Conservation (phyloP, 2,888 invertebrate species). For the Stenodema calcarata region DNA sequence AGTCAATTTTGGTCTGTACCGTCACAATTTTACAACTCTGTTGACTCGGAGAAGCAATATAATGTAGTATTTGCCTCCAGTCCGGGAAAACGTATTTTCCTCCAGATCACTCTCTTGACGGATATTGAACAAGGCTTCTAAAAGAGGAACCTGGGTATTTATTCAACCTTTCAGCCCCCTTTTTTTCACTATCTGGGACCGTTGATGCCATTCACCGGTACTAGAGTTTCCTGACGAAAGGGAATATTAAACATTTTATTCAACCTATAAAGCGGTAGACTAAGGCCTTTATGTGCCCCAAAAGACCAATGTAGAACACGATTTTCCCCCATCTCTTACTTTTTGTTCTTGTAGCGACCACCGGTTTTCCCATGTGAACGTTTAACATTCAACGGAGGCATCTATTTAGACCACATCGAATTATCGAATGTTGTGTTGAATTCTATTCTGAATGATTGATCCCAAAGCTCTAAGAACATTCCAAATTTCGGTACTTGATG, state of each 20-base stretch:
- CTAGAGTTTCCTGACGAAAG: neutral
- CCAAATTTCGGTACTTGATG: too few species aligned
- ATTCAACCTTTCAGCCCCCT: neutral
- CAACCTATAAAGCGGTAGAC: neutral
- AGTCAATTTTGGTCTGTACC: too few species aligned
- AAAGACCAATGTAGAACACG: neutral
- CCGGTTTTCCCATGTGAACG: neutral
- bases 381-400: neutral
- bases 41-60: neutral
- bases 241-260: conserved; percentile 25
- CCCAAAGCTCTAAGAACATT: too few species aligned
- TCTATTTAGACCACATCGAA: too few species aligned
- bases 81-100: neutral
- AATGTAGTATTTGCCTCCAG: neutral
- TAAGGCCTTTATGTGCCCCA: neutral
- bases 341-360: neutral
- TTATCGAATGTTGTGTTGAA: too few species aligned
- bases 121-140: conserved; percentile 5
- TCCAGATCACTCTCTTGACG: conserved; percentile 7
- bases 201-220: neutral
- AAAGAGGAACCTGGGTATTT: conserved; percentile 19
- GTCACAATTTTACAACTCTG: neutral
- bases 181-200: neutral
- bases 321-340: neutral
- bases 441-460: too few species aligned